phyloP scores from a whole-genome alignment of 2,888 invertebrate species.

The Tetragnatha montana region DNA sequence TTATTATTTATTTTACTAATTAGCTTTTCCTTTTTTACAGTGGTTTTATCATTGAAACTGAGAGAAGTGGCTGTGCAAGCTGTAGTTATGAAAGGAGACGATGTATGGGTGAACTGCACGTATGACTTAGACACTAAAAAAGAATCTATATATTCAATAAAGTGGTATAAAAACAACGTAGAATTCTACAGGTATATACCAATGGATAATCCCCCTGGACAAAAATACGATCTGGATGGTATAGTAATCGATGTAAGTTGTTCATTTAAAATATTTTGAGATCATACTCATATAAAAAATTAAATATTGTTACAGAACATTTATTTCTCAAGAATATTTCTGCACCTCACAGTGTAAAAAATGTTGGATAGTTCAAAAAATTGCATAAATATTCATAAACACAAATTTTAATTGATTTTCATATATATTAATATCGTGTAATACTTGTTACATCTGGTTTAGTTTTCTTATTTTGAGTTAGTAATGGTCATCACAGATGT shows the following conservation, averaged over 20 bases:
- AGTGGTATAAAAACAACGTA: conserved; percentile 72
- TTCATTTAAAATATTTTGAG: too few relatives aligned
- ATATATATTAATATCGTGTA: too few relatives aligned
- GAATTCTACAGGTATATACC: conserved; percentile 73
- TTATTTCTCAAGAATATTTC: too few relatives aligned
- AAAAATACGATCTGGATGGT: conserved; percentile 71
- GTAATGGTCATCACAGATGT: too few relatives aligned
- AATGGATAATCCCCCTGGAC: conserved; percentile 71
- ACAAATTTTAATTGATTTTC: too few relatives aligned
- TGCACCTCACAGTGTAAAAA: too few relatives aligned
- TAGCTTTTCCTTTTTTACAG: conserved; percentile 1
- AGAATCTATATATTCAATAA: conserved; percentile 72
- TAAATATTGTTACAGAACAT: too few relatives aligned
- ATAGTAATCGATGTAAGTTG: conserved; percentile 72
- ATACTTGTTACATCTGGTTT: too few relatives aligned
- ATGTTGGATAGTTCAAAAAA: too few relatives aligned
- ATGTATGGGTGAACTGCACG: conserved; percentile 72
- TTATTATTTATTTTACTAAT: not conserved
- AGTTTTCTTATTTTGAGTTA: too few relatives aligned
- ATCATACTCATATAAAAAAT: too few relatives aligned
- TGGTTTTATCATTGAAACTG: conserved; percentile 37
- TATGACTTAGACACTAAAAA: conserved; percentile 66
- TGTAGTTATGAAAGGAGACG: conserved; percentile 70
- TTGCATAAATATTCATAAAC: too few relatives aligned
- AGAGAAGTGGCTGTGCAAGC: conserved; percentile 67